phyloP scores from a whole-genome alignment of 2,888 invertebrate species.

The Eristalis tenax region DNA sequence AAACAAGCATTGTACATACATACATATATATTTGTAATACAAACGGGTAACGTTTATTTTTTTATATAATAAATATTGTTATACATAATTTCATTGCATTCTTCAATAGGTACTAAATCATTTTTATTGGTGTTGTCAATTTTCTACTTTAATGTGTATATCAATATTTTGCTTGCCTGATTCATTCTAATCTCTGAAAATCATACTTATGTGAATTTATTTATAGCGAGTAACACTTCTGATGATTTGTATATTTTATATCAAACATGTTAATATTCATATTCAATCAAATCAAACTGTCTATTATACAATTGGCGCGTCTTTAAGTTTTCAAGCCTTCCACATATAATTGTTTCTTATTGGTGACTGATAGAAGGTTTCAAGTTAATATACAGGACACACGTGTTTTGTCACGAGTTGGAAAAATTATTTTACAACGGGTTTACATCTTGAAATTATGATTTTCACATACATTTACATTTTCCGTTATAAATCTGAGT shows the following conservation, averaged over 20 bases:
- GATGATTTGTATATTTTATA: conserved; percentile 6
- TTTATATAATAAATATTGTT: conserved; percentile 39
- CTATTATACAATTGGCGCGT: background rate
- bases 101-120: conserved; percentile 39
- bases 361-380: background rate
- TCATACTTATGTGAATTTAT: background rate
- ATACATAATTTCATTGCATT: conserved; percentile 31
- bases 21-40: conserved; percentile 17
- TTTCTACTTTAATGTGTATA: conserved; percentile 9
- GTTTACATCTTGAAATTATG: background rate
- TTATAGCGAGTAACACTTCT: background rate
- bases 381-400: background rate
- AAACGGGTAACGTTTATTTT: conserved; percentile 32
- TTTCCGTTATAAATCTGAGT: background rate
- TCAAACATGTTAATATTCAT: background rate
- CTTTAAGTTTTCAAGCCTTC: too few species aligned
- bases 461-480: background rate
- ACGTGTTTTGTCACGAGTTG: background rate
- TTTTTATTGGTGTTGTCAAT: conserved; percentile 44
- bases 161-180: conserved; percentile 6
- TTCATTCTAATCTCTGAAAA: conserved; percentile 9
- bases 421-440: background rate
- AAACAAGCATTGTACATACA: conserved; percentile 20
- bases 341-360: background rate
- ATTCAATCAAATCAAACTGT: background rate